phyloP scores from a whole-genome alignment of 2,888 invertebrate species.

The Xanthia icteritia region DNA sequence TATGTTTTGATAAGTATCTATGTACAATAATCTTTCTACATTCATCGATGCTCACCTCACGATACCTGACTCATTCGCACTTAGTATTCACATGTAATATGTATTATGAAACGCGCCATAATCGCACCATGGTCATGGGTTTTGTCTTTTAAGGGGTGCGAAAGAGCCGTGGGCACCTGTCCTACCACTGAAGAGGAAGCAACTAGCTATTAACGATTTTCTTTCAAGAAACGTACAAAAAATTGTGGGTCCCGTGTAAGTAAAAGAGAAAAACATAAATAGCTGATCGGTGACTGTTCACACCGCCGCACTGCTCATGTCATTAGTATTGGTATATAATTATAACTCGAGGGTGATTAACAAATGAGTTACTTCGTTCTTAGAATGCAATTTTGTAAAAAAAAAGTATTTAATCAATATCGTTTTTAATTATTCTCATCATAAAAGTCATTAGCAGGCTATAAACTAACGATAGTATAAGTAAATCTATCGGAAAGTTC shows the following conservation, averaged over 20 bases:
- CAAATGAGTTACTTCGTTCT: too few species aligned
- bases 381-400: too few species aligned
- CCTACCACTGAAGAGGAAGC: too few species aligned
- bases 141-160: slow-evolving; percentile 33
- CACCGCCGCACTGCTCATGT: too few species aligned
- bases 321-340: too few species aligned
- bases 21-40: slow-evolving; percentile 19
- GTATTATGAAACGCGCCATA: slow-evolving; percentile 60
- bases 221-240: background rate
- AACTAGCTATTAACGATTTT: background rate
- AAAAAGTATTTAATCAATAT: too few species aligned
- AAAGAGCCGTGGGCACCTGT: background rate
- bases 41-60: slow-evolving; percentile 39
- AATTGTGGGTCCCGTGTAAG: too few species aligned
- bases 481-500: too few species aligned
- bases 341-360: too few species aligned
- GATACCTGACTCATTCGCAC: slow-evolving; percentile 21
- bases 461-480: too few species aligned
- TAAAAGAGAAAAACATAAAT: background rate
- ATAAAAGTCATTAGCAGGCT: too few species aligned
- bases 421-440: too few species aligned
- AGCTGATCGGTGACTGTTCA: background rate
- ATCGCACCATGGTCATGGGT: slow-evolving; percentile 21
- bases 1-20: slow-evolving; percentile 18
- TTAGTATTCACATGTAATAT: slow-evolving; percentile 53